phyloP scores from a whole-genome alignment of 2,888 invertebrate genomes.

The Serripes groenlandicus region DNA sequence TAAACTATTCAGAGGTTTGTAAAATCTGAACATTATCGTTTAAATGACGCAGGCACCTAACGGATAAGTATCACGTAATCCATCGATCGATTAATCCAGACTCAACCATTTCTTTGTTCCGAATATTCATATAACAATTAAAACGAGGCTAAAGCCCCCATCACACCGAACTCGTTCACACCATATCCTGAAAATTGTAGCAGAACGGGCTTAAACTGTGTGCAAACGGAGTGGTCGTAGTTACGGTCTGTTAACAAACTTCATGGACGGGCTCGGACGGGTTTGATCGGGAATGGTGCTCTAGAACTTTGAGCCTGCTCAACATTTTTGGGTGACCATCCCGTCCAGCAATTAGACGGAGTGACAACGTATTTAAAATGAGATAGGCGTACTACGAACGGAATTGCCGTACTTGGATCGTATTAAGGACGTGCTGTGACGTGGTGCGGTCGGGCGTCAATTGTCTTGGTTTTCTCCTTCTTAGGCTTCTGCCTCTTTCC shows the following conservation, averaged over 20 bases:
- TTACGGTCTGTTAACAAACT: constrained; percentile 8
- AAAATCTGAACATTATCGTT: no score
- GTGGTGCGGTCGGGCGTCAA: not conserved
- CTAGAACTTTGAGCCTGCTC: constrained; percentile 26
- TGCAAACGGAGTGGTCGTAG: constrained; percentile 4
- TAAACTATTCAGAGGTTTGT: no score
- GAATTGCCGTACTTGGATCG: not conserved
- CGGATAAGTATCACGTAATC: no score
- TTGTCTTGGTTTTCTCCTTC: constrained; percentile 46
- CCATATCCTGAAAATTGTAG: not conserved
- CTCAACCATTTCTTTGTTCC: no score
- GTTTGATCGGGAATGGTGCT: not conserved
- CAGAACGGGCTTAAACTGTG: not conserved
- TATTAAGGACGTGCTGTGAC: not conserved
- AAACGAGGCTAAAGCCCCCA: no score
- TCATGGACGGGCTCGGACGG: constrained; percentile 4
- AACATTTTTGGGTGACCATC: constrained; percentile 5
- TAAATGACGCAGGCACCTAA: no score
- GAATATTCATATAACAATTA: no score
- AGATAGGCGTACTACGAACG: constrained; percentile 12
- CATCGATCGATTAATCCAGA: no score
- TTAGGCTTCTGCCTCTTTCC: constrained; percentile 25
- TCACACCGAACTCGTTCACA: constrained; percentile 13
- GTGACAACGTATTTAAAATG: constrained; percentile 16
- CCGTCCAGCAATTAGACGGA: constrained; percentile 22